phyloP scores from a whole-genome alignment of 1,140 invertebrate species.

The Drusus annulatus region DNA sequence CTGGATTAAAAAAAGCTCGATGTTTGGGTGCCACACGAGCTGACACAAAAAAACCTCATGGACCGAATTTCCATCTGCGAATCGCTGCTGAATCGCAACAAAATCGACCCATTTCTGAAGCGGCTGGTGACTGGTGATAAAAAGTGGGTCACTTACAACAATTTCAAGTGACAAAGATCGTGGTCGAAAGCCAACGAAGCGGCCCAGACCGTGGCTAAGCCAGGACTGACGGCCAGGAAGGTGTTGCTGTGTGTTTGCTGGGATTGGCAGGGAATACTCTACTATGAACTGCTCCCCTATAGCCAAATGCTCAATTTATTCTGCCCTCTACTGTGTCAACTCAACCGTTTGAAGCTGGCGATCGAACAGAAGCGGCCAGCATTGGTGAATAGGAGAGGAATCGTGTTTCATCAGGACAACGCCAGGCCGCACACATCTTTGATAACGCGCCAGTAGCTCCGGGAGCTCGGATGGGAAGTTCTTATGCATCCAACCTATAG shows the following conservation, averaged over 20 bases:
- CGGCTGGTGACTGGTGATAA: background rate
- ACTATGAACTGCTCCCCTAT: slow-evolving; percentile 23
- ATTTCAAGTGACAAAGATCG: too few relatives aligned
- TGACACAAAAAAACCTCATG: slow-evolving; percentile 1
- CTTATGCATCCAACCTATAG: slow-evolving; percentile 7
- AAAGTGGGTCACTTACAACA: too few relatives aligned
- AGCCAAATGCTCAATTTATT: slow-evolving; percentile 8
- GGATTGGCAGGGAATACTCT: slow-evolving; percentile 20
- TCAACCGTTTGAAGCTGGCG: slow-evolving; percentile 18
- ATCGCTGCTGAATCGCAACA: slow-evolving; percentile 25
- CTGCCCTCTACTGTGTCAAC: too few relatives aligned
- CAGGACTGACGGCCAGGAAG: slow-evolving; percentile 26
- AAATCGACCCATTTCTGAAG: slow-evolving; percentile 24
- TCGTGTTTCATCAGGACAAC: slow-evolving; percentile 27
- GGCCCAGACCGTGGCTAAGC: slow-evolving; percentile 13
- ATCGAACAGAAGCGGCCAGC: slow-evolving; percentile 19
- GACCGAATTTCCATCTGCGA: slow-evolving; percentile 19
- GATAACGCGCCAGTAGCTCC: slow-evolving; percentile 14
- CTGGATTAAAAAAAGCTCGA: slow-evolving; percentile 22
- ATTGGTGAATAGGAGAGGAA: slow-evolving; percentile 21
- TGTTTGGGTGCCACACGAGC: slow-evolving; percentile 20
- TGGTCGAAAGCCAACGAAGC: slow-evolving; percentile 22
- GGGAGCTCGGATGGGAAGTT: slow-evolving; percentile 15
- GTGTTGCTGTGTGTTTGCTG: slow-evolving; percentile 15
- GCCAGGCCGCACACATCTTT: slow-evolving; percentile 19